A percentile compares a stretch with the other conserved stretches of the same genome.
These are phyloP conservation scores for Cephalopholis sonnerati DNA, from an alignment of 2,113 vertebrate species.

Conservation along the genomic window DNA sequence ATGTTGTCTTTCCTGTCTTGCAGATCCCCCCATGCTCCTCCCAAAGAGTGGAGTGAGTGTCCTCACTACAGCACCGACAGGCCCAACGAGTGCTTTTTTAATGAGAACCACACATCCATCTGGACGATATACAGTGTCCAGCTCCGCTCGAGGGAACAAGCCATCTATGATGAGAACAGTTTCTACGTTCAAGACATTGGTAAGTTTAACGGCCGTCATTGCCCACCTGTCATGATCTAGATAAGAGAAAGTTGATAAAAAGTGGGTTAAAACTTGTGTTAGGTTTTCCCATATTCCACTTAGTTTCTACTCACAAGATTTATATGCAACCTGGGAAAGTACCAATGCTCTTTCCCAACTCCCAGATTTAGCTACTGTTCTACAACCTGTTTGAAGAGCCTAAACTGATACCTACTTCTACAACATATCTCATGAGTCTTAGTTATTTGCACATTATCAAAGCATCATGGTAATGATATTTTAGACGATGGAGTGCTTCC, in stretches of 20 bases:
- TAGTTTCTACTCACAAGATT: background rate
- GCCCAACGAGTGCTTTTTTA: conserved; percentile 93
- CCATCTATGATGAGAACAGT: conserved; percentile 85
- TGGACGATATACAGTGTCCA: conserved; percentile 91
- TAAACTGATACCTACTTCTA: background rate
- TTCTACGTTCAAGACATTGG: conserved; percentile 92
- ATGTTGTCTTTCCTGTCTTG: background rate
- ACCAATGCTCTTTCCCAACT: background rate
- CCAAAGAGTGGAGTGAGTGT: conserved; percentile 90
- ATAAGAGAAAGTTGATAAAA: background rate
- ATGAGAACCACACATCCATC: conserved; percentile 88
- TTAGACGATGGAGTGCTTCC: background rate
- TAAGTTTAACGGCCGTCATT: conserved; percentile 71
- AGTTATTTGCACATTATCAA: background rate
- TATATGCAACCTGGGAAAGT: background rate
- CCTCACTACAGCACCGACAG: conserved; percentile 89
- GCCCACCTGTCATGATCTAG: background rate
- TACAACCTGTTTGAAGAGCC: background rate
- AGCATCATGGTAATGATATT: background rate
- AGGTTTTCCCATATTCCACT: background rate
- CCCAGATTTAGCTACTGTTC: background rate
- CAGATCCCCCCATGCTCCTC: conserved; percentile 13
- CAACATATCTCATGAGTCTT: background rate
- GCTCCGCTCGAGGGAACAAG: conserved; percentile 83
- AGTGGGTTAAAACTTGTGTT: background rate